Conservation (phyloP, 2,797 vertebrate genomes). For the Sphenodon punctatus region DNA sequence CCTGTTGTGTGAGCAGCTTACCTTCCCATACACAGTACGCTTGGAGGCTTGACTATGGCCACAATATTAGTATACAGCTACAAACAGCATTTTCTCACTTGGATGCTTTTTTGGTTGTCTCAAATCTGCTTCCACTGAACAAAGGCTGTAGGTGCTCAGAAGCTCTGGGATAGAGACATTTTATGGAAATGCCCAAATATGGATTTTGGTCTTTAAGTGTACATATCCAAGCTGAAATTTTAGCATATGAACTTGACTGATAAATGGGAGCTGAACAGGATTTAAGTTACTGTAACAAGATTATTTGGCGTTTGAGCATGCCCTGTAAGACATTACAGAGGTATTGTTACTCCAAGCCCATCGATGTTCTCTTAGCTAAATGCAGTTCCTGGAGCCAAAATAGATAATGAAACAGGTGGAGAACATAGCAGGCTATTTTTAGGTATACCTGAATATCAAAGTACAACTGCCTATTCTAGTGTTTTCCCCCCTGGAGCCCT, state of each 20-base stretch:
- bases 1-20: conserved; percentile 45
- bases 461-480: conserved; percentile 14
- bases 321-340: neutral
- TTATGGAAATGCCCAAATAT: neutral
- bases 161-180: neutral
- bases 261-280: neutral
- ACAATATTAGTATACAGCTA: neutral
- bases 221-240: too few relatives aligned
- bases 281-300: conserved; percentile 18
- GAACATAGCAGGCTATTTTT: neutral
- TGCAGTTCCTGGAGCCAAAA: neutral
- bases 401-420: conserved; percentile 36
- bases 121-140: neutral
- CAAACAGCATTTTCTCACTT: neutral
- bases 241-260: too few relatives aligned
- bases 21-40: neutral
- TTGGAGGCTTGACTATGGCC: conserved; percentile 11
- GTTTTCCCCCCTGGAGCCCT: conserved; percentile 7
- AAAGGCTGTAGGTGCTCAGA: neutral
- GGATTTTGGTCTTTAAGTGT: too few relatives aligned
- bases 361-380: conserved; percentile 4
- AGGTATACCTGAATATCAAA: conserved; percentile 26
- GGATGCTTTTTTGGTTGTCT: neutral
- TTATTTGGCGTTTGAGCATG: neutral
- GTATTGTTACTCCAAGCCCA: conserved; percentile 19